Conservation (phyloP, 1,140 invertebrate genomes). For the Eupristina koningsbergeri region DNA sequence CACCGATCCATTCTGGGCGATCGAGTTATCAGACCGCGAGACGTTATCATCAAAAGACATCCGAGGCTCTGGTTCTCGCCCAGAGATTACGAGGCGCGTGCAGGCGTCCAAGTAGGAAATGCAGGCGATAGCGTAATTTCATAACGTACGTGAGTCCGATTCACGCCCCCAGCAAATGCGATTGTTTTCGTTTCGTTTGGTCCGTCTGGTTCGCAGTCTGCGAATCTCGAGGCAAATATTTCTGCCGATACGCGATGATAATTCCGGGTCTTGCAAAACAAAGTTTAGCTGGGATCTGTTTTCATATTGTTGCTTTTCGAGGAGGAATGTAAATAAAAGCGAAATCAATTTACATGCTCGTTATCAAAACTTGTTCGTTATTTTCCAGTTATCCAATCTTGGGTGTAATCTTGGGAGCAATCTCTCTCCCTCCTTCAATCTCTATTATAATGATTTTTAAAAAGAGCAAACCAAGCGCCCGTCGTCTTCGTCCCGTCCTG, state of each 20-base stretch:
- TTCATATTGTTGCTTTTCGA: neutral
- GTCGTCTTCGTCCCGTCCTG: no score
- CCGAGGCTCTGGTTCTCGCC: constrained; percentile 30
- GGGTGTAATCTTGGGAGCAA: no score
- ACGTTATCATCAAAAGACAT: constrained; percentile 47
- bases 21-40: constrained; percentile 49
- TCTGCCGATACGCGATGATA: neutral
- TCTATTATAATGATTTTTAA: no score
- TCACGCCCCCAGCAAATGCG: constrained; percentile 1
- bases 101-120: neutral
- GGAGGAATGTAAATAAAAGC: neutral
- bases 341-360: no score
- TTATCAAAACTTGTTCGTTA: neutral
- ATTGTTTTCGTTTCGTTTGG: constrained; percentile 1
- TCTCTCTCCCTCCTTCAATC: no score
- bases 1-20: neutral
- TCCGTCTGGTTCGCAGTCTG: neutral
- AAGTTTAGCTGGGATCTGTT: neutral
- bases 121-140: neutral
- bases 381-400: neutral
- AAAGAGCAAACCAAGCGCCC: no score
- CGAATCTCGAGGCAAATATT: neutral
- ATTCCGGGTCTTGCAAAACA: neutral
- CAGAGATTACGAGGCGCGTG: constrained; percentile 16
- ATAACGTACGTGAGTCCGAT: constrained; percentile 9